A percentile compares a stretch with the other conserved stretches of the same genome.
Evolutionary conservation across 2,888 invertebrate genomes (phyloP).

Genomic region (Automeris io): DNA sequence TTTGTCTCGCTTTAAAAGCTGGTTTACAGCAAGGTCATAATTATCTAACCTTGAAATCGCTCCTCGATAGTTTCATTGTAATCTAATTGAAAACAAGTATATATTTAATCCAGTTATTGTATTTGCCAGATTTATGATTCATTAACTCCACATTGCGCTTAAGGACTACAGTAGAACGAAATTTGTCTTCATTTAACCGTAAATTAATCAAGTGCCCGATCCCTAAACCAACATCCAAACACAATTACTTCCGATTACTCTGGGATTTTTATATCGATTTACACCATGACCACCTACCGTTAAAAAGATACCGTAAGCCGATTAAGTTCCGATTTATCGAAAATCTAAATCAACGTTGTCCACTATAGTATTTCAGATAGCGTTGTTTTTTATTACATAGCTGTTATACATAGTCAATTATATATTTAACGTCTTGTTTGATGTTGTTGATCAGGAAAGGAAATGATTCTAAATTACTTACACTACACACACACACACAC

Average conservation of each 20-base stretch:
- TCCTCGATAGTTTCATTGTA: not conserved
- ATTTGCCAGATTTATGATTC: slow-evolving; percentile 12
- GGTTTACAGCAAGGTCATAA: not conserved
- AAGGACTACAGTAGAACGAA: slow-evolving; percentile 21
- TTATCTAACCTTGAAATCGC: not conserved
- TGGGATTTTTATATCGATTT: slow-evolving; percentile 51
- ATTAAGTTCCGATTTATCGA: slow-evolving; percentile 52
- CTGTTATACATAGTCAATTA: no score
- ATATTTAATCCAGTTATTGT: slow-evolving; percentile 1
- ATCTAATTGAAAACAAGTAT: slow-evolving; percentile 5
- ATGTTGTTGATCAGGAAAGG: no score
- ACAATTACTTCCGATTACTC: slow-evolving; percentile 60
- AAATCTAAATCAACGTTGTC: slow-evolving; percentile 36
- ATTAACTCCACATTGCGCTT: slow-evolving; percentile 19
- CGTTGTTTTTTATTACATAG: not conserved
- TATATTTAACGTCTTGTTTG: no score
- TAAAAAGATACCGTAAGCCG: slow-evolving; percentile 59
- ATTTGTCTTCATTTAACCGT: slow-evolving; percentile 37
- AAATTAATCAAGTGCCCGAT: slow-evolving; percentile 25
- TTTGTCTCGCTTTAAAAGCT: not conserved
- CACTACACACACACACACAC: no score
- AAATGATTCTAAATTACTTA: no score
- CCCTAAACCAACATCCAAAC: slow-evolving; percentile 47
- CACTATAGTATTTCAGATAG: slow-evolving; percentile 7
- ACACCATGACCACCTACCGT: slow-evolving; percentile 61